Conservation (phyloP, 2,888 invertebrate genomes). For the Drosophila algonquin region DNA sequence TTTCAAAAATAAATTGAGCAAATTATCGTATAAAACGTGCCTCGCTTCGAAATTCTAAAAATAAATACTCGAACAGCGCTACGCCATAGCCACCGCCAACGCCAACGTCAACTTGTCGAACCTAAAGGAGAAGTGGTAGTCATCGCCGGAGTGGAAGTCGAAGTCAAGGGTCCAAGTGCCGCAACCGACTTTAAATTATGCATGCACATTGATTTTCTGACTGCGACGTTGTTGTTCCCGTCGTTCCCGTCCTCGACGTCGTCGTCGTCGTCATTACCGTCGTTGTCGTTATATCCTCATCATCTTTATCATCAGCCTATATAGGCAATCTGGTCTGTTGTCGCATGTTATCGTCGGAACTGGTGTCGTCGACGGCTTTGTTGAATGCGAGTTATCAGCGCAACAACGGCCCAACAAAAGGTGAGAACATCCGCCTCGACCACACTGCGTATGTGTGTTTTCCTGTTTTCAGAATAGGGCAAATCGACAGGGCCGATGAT, state of each 20-base stretch:
- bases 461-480: slow-evolving; percentile 8
- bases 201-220: slow-evolving; percentile 76
- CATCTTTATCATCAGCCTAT: slow-evolving; percentile 55
- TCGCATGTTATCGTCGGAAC: slow-evolving; percentile 84
- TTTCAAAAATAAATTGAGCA: slow-evolving; percentile 75
- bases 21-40: slow-evolving; percentile 70
- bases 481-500: slow-evolving; percentile 2
- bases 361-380: slow-evolving; percentile 82
- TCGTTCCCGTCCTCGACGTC: slow-evolving; percentile 6
- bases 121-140: slow-evolving; percentile 20
- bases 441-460: slow-evolving; percentile 24
- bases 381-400: slow-evolving; percentile 76
- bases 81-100: slow-evolving; percentile 2
- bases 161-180: slow-evolving; percentile 42
- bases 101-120: slow-evolving; percentile 25
- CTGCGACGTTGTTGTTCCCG: slow-evolving; percentile 22
- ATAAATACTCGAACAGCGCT: slow-evolving; percentile 37
- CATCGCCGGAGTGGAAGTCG: slow-evolving; percentile 7
- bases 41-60: slow-evolving; percentile 63
- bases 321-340: slow-evolving; percentile 54
- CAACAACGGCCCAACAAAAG: slow-evolving; percentile 73
- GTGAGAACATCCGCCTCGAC: slow-evolving; percentile 56
- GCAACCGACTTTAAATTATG: slow-evolving; percentile 73
- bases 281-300: slow-evolving; percentile 28
- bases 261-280: slow-evolving; percentile 22